Conservation (phyloP, 2,113 vertebrate genomes). For the Neolamprologus kungweensis region DNA sequence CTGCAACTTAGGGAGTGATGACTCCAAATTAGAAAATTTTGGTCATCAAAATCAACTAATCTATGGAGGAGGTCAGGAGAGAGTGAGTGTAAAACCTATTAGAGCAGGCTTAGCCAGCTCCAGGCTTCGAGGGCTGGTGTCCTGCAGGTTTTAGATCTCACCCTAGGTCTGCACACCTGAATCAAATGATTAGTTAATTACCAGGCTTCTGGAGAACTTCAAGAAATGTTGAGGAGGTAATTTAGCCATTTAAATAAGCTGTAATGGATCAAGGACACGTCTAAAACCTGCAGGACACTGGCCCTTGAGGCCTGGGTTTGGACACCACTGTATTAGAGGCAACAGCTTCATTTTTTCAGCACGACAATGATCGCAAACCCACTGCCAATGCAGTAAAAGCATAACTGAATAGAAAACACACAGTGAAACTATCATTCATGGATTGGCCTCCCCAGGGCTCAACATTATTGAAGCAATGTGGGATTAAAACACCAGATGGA, state of each 20-base stretch:
- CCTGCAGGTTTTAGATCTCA: not conserved
- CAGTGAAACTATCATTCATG: not conserved
- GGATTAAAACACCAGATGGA: not conserved
- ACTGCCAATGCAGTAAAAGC: not conserved
- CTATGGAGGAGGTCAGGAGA: not conserved
- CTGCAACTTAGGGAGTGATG: not conserved
- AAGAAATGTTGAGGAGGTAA: not conserved
- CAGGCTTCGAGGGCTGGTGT: rapidly evolving
- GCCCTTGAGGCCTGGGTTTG: not conserved
- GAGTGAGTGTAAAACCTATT: not conserved
- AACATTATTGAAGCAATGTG: not conserved
- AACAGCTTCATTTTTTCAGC: not conserved
- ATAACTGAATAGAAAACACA: not conserved
- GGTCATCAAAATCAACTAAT: not conserved
- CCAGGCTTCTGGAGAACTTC: not conserved
- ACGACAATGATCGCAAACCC: not conserved
- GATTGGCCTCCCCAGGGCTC: not conserved
- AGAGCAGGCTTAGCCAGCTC: not conserved
- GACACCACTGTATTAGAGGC: not conserved
- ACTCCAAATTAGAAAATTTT: not conserved
- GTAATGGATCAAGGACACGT: rapidly evolving
- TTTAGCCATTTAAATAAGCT: not conserved
- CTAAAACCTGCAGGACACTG: not conserved
- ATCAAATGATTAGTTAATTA: not conserved
- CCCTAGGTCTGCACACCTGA: not conserved